Evolutionary conservation across 1,140 invertebrate species (phyloP).

Genomic region (Anadara kagoshimensis): DNA sequence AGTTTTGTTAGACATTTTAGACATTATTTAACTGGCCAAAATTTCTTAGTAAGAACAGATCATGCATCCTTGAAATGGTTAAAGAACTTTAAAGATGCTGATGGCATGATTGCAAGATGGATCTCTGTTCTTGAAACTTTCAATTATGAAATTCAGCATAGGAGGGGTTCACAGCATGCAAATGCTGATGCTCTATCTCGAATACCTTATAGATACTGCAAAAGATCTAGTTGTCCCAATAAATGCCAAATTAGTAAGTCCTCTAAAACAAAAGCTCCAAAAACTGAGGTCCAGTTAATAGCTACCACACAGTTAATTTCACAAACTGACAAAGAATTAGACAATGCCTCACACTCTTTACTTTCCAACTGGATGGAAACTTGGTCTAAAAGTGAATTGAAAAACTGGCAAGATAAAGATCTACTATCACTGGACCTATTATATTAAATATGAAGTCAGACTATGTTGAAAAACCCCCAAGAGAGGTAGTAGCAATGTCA

Average conservation of each 20-base stretch:
- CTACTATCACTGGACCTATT: neutral
- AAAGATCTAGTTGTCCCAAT: slow-evolving; percentile 36
- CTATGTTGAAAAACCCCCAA: slow-evolving; percentile 1
- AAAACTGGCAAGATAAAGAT: slow-evolving; percentile 3
- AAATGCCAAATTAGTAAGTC: slow-evolving; percentile 50
- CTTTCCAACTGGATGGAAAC: neutral
- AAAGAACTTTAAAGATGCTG: slow-evolving; percentile 23
- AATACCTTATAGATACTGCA: slow-evolving; percentile 1
- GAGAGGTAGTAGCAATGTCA: neutral
- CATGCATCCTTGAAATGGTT: slow-evolving; percentile 40
- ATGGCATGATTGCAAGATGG: slow-evolving; percentile 32
- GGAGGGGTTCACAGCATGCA: slow-evolving; percentile 7
- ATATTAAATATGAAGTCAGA: slow-evolving; percentile 1
- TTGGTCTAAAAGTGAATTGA: neutral
- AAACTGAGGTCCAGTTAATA: slow-evolving; percentile 13
- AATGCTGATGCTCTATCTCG: slow-evolving; percentile 31
- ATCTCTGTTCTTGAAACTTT: slow-evolving; percentile 17
- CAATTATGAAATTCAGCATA: slow-evolving; percentile 31
- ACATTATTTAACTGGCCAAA: slow-evolving; percentile 26
- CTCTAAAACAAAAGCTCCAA: slow-evolving; percentile 36
- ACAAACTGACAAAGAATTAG: neutral
- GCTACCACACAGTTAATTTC: neutral
- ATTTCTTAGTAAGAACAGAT: slow-evolving; percentile 25
- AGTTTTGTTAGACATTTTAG: slow-evolving; percentile 33
- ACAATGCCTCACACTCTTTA: neutral